Evolutionary conservation across 2,797 vertebrate species (phyloP).

Genomic region (Hemibagrus guttatus): DNA sequence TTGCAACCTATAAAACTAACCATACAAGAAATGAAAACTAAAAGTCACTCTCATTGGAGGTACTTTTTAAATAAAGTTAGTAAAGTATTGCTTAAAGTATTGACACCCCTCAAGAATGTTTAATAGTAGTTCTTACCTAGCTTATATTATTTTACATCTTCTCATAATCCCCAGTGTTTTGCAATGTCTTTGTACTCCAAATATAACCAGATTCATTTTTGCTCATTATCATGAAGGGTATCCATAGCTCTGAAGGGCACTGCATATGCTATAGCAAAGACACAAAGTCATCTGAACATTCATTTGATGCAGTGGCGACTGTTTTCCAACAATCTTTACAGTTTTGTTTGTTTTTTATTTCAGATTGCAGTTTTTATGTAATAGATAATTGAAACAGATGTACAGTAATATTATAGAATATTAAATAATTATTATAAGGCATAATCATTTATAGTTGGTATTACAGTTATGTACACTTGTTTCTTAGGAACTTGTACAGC

Average conservation of each 20-base stretch:
- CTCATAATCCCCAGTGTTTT: not conserved
- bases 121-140: not conserved
- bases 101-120: not conserved
- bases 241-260: not conserved
- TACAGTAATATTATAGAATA: not conserved
- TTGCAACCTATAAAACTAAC: not conserved
- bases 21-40: not conserved
- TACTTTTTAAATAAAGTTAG: not conserved
- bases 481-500: not conserved
- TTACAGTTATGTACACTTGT: not conserved
- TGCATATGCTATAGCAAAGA: not conserved
- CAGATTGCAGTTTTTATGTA: not conserved
- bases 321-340: not conserved
- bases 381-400: not conserved
- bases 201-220: not conserved
- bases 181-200: not conserved
- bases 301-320: not conserved
- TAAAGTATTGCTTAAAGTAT: not conserved
- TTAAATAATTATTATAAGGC: constrained; percentile 3
- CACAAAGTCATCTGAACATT: not conserved
- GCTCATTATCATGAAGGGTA: not conserved
- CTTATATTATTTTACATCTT: not conserved
- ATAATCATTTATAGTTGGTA: not conserved
- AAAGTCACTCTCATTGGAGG: not conserved
- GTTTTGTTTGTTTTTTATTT: not conserved